Evolutionary conservation across 2,888 invertebrate species (phyloP).

Genomic region (Allygus modestus): DNA sequence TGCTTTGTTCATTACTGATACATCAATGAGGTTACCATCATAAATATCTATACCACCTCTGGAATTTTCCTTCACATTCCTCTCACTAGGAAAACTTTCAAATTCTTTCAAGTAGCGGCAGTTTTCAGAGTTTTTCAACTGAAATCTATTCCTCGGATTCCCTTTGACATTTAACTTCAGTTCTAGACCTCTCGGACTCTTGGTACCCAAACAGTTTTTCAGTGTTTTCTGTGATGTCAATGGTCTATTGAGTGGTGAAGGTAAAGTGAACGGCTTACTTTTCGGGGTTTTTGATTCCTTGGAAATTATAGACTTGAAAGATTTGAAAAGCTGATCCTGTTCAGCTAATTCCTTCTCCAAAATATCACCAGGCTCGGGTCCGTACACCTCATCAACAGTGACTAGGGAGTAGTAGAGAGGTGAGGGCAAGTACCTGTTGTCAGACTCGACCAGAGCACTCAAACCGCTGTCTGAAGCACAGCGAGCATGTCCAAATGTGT

Average conservation of each 20-base stretch:
- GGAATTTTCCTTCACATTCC: neutral
- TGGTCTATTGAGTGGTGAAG: constrained; percentile 27
- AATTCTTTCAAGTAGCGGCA: constrained; percentile 20
- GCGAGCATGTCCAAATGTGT: constrained; percentile 60
- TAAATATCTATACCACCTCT: neutral
- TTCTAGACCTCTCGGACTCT: neutral
- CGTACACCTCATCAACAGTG: constrained; percentile 72
- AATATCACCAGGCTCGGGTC: constrained; percentile 74
- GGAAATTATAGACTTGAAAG: constrained; percentile 76
- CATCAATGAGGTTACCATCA: constrained; percentile 9
- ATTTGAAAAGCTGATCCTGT: constrained; percentile 77
- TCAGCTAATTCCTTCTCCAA: constrained; percentile 77
- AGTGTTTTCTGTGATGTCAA: neutral
- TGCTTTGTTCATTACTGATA: constrained; percentile 10
- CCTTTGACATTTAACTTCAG: constrained; percentile 20
- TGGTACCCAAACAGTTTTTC: constrained; percentile 6
- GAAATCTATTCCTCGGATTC: neutral
- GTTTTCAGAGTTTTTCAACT: neutral
- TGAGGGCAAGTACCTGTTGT: constrained; percentile 60
- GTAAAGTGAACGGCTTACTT: constrained; percentile 56
- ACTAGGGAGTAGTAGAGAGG: constrained; percentile 70
- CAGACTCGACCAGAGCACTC: constrained; percentile 36
- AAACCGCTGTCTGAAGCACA: constrained; percentile 60
- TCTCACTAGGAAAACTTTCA: neutral
- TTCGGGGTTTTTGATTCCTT: constrained; percentile 70